Conservation (phyloP, 1,140 invertebrate genomes). For the Drosophila elegans region DNA sequence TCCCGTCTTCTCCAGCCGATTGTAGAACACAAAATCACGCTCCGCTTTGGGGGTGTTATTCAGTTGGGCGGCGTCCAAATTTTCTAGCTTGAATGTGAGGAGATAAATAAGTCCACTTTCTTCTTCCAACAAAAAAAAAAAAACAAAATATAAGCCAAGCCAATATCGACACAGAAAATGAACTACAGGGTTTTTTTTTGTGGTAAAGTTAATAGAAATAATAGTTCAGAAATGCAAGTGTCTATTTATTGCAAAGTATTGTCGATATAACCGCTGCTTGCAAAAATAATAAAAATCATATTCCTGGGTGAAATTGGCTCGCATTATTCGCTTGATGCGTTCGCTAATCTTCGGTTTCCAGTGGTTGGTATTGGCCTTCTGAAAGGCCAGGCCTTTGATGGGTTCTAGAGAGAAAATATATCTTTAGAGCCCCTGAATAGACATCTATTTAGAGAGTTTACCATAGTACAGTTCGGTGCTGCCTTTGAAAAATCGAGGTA, state of each 20-base stretch:
- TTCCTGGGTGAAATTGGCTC: constrained; percentile 64
- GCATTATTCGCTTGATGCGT: constrained; percentile 50
- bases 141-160: neutral
- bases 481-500: constrained; percentile 92
- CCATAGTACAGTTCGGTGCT: constrained; percentile 91
- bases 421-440: constrained; percentile 23
- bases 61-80: constrained; percentile 84
- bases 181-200: constrained; percentile 2
- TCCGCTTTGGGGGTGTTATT: constrained; percentile 92
- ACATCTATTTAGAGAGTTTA: constrained; percentile 75
- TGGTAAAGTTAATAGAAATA: constrained; percentile 29
- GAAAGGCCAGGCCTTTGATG: constrained; percentile 30
- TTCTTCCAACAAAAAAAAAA: neutral
- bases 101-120: constrained; percentile 7
- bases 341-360: constrained; percentile 66
- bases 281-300: constrained; percentile 75
- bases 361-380: constrained; percentile 52
- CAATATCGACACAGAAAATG: neutral
- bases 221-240: constrained; percentile 23
- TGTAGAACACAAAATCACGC: constrained; percentile 89
- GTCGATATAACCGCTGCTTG: constrained; percentile 70
- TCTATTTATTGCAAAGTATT: constrained; percentile 67
- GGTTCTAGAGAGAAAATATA: constrained; percentile 29
- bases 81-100: constrained; percentile 55
- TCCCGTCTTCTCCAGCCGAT: constrained; percentile 94